Conservation (phyloP, 2,888 invertebrate genomes). For the Digitonthophagus gazella region DNA sequence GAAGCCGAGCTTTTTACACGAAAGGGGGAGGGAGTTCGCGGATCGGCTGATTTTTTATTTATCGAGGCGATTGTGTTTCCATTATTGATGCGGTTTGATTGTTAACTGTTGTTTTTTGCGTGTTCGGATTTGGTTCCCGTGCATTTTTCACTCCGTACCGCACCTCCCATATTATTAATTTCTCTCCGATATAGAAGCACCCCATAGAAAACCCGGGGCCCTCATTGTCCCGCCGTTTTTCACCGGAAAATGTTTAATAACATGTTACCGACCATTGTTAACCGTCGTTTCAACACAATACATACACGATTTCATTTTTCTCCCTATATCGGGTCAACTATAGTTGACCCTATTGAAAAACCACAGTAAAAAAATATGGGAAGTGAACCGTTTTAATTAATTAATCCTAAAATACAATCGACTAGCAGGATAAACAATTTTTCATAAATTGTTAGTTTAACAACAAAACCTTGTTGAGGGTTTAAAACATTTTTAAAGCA, state of each 20-base stretch:
- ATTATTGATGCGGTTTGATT: conserved; percentile 27
- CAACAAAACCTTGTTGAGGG: too few species aligned
- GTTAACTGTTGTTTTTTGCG: conserved; percentile 22
- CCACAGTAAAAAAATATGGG: not conserved
- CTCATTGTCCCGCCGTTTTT: not conserved
- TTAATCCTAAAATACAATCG: not conserved
- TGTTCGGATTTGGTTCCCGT: conserved; percentile 5
- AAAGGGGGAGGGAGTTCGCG: conserved; percentile 8
- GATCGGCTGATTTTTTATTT: conserved; percentile 25
- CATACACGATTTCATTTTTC: not conserved
- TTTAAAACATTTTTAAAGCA: too few species aligned
- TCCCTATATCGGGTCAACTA: not conserved
- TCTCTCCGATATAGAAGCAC: not conserved
- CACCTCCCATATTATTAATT: conserved; percentile 2
- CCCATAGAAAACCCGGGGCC: not conserved
- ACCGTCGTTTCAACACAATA: not conserved
- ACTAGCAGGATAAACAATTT: not conserved
- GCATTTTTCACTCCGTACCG: not conserved
- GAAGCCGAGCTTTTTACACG: conserved; percentile 16
- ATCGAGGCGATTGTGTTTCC: conserved; percentile 22
- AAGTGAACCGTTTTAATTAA: conserved; percentile 5
- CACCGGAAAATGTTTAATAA: conserved; percentile 9
- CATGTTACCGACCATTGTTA: conserved; percentile 6
- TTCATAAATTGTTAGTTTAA: not conserved
- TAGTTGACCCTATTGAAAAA: not conserved